Base-by-base conservation (phyloP, 2,797 vertebrate genomes). In the Danio aesculapii region DNA sequence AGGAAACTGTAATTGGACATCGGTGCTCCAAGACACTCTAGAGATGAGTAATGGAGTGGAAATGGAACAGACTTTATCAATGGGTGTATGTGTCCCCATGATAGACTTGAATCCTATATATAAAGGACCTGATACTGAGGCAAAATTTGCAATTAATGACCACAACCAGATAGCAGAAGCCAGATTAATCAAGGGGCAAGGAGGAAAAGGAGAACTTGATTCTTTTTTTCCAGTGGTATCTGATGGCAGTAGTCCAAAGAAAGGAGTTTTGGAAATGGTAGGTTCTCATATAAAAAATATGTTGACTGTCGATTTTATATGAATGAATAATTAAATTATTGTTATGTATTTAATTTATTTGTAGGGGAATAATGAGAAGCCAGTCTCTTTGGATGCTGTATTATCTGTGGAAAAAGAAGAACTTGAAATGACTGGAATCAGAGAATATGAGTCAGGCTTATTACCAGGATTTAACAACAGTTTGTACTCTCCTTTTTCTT, bases 21-120 rank as follows among this genome's bases (percentile, higher is more conserved):
- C 79, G 49, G 80, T 77, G 14, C 84, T 82, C 55, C 79, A 82
- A 63, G 55, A 84, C n/a, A 46, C 83, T 74, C 19, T 73, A 81
- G 80, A 84, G 59, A 84, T 75, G 74, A 78, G 77, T 61, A 75
- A 84, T 7, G 69, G 77, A 50, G 63, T 80, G 76, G 82, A 80
- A 74, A 44, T 82, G 61, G 81, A 58, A 64, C 72, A 59, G 8
- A 57, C 61, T 47, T 66, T 46, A 17, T 47, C 67, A n/a, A 50
- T 21, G 17, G 19, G 76, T 64, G 30, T 49, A 41, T 61, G 39
- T 68, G 21, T 30, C 64, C 43, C 67, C 6, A 12, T 55, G 43
- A 13, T 61, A 9, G 75, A 43, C 44, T 67, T 50, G 4, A 73
- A 67, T 57, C 62, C 70, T 67, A 6, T 75, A 30, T 66, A 81